phyloP scores from a whole-genome alignment of 2,888 invertebrate species.

The Chaitophorus viminalis region DNA sequence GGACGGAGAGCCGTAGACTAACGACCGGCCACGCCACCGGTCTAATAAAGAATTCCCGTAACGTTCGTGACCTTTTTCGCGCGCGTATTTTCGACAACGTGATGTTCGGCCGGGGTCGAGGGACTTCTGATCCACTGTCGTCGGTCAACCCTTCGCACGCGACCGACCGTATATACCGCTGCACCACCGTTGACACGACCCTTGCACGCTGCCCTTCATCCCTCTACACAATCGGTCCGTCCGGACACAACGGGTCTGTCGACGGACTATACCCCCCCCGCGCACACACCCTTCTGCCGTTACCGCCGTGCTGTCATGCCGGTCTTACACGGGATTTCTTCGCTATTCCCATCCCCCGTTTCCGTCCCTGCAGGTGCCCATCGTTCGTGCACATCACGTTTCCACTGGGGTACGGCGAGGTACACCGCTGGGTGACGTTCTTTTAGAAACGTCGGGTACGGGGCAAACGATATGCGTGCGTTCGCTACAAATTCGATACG shows the following conservation, averaged over 20 bases:
- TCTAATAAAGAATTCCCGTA: constrained; percentile 60
- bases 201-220: neutral
- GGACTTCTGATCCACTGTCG: neutral
- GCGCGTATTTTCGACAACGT: constrained; percentile 8
- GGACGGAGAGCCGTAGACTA: constrained; percentile 26
- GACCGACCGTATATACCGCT: no score
- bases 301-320: no score
- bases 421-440: no score
- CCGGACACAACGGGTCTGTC: neutral
- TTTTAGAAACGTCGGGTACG: no score
- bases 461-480: no score
- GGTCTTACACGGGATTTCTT: constrained; percentile 2
- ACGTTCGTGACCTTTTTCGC: constrained; percentile 61
- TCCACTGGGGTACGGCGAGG: no score
- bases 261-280: no score
- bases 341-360: no score
- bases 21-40: constrained; percentile 43
- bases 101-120: neutral
- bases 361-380: no score
- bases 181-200: neutral
- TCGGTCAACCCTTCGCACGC: neutral
- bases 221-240: neutral
- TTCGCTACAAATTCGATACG: no score
- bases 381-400: no score
- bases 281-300: neutral